Base-by-base conservation (phyloP, 2,797 vertebrate genomes). In the Dipus sagitta region DNA sequence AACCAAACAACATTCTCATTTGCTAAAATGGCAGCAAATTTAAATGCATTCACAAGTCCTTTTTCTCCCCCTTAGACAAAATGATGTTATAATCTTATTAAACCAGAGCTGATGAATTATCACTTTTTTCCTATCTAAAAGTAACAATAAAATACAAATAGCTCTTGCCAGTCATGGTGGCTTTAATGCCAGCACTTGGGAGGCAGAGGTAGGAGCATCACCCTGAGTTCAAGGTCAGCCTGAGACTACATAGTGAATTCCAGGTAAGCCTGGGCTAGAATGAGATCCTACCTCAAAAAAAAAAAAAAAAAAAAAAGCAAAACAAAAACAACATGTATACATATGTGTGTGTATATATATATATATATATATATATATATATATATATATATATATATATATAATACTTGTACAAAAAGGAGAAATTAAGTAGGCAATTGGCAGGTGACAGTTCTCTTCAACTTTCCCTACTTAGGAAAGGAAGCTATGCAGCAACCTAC, bases 381-480 rank as follows among this genome's bases (percentile, higher is more conserved):
- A 8, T 42, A 42, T 42, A 8, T 42, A 42, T 42, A 8, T 42
- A 42, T 42, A 8, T 42, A 47, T 47, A 9, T 80, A 74, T 79
- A 75, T 94, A 95, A 85, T 71, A 24, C 23, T 83, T 88, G 82
- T 86, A 92, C n/a, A 77, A 85, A 91, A 60, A 91, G 34, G 32
- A 96, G 80, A 92, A 92, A 88, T 3, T 23, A 26, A 89, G n/a
- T 54, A 85, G 74, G 80, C 81, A 89, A 85, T 86, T 95, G 85
- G 85, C 52, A 92, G 83, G 80, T 92, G 62, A 92, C 93, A 95
- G 88, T 92, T 92, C 52, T 93, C n/a, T 82, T 92, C 6, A 32
- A 68, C 21, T 88, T 92, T 93, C 77, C 72, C 76, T 58, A 8
- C 77, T 93, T 47, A 15, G 18, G 76, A 77, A 94, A 23, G 30